A percentile compares a stretch with the other conserved stretches of the same genome.
phyloP scores from a whole-genome alignment of 92 coral and sea anemone genomes.

The Zoanthus solanderi region DNA sequence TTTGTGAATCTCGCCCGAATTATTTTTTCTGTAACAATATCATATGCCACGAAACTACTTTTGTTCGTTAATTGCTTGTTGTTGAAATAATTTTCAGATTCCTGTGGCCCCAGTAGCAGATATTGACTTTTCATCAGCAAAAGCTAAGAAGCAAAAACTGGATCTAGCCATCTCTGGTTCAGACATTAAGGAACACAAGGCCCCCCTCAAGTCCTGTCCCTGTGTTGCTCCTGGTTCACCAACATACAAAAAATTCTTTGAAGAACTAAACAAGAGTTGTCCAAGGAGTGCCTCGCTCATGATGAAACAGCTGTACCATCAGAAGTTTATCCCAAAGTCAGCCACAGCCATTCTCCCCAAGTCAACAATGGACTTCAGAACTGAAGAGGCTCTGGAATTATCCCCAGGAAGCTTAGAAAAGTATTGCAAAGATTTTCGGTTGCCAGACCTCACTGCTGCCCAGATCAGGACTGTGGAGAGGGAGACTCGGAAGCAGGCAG shows the following conservation, averaged over 20 bases:
- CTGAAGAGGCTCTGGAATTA: slow-evolving; percentile 15
- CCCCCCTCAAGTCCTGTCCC: slow-evolving; percentile 26
- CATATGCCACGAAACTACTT: neutral
- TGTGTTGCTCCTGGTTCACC: slow-evolving; percentile 16
- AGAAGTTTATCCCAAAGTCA: slow-evolving; percentile 53
- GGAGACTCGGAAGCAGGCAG: slow-evolving; percentile 36
- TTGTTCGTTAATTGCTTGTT: slow-evolving; percentile 9
- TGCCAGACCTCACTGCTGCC: slow-evolving; percentile 30
- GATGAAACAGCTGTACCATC: slow-evolving; percentile 24
- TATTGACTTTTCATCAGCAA: slow-evolving; percentile 50
- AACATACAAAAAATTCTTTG: slow-evolving; percentile 28
- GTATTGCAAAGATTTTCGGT: slow-evolving; percentile 10
- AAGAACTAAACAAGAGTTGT: slow-evolving; percentile 37
- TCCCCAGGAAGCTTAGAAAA: slow-evolving; percentile 6
- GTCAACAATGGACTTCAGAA: slow-evolving; percentile 43
- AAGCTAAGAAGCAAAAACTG: slow-evolving; percentile 50
- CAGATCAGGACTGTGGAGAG: slow-evolving; percentile 40
- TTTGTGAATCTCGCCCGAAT: neutral
- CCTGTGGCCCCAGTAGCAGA: slow-evolving; percentile 29
- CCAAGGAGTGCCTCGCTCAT: slow-evolving; percentile 39
- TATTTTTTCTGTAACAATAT: neutral
- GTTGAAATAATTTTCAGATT: slow-evolving; percentile 2
- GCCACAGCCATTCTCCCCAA: slow-evolving; percentile 49
- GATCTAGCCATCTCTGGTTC: slow-evolving; percentile 46
- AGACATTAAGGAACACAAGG: slow-evolving; percentile 4